Evolutionary conservation across 2,888 invertebrate genomes (phyloP).

Genomic region (Gasteruption jaculator): DNA sequence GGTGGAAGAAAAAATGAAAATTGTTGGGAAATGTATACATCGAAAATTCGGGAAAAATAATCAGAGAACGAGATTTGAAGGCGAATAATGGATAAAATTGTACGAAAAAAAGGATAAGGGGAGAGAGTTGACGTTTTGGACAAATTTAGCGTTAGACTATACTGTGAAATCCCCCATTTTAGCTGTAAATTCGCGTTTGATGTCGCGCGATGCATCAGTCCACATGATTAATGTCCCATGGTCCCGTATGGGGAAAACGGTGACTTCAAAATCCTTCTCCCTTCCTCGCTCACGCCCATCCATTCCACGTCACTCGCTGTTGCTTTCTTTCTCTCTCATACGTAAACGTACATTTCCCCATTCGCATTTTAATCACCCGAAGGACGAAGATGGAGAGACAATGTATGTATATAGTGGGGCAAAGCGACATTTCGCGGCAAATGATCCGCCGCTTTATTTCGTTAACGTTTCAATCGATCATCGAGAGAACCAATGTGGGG

Average conservation of each 20-base stretch:
- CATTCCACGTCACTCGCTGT: background rate
- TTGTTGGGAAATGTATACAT: conserved; percentile 1
- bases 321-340: background rate
- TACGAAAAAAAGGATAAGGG: conserved; percentile 4
- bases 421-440: conserved; percentile 18
- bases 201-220: conserved; percentile 36
- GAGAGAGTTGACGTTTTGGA: conserved; percentile 18
- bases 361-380: conserved; percentile 27
- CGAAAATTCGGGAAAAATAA: conserved; percentile 2
- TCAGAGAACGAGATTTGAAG: conserved; percentile 4
- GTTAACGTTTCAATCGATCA: conserved; percentile 41
- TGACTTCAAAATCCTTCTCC: conserved; percentile 1
- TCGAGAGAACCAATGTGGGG: conserved; percentile 20
- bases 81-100: conserved; percentile 9
- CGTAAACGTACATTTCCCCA: conserved; percentile 1
- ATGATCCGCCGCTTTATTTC: conserved; percentile 34
- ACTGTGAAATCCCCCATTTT: conserved; percentile 35
- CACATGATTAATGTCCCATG: conserved; percentile 40
- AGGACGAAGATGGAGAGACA: conserved; percentile 15
- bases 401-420: conserved; percentile 15
- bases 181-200: conserved; percentile 40
- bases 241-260: conserved; percentile 10
- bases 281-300: background rate
- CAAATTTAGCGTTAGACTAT: conserved; percentile 30
- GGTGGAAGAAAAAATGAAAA: too few relatives aligned